Base-by-base conservation (phyloP, 2,797 vertebrate species). In the Morus bassanus region DNA sequence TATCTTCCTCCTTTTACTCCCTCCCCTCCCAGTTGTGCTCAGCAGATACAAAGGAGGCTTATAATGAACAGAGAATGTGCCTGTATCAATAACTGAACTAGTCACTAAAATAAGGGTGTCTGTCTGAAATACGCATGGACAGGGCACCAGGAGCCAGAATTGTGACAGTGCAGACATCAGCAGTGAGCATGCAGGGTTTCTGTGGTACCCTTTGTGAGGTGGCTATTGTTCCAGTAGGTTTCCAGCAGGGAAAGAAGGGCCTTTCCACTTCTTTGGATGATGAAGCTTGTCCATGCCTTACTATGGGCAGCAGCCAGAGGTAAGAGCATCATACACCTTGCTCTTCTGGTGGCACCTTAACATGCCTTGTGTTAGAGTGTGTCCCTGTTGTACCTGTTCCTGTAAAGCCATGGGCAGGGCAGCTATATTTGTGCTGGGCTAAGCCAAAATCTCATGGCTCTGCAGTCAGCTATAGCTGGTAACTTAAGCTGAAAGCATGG, bases 361-460 rank as follows among this genome's bases (percentile, higher is more conserved):
- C 7, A 6, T 18, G 7, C 37, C 33, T 88, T 41, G 21, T 37
- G 10, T 37, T 78, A 41, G 43, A 18, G 30, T 17, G 13, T 60
- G 53, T 74, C 61, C 28, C 31, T 0, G 0, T 17, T 13, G 2
- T 43, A 65, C 37, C 25, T 74, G 46, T 56, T 80, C 28, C 54
- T 89, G 31, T 59, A 76, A 88, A 94, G 37, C 43, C 33, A 4
- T 18, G 19, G 64, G 25, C 33, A 59, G 45, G 25, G 28, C 57
- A 84, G 69, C 25, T 0, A 0, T 54, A 28, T 70, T 88, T 0
- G 1, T 1, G 0, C 60, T 77, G 24, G 30, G 13, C 33, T 83
- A 43, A 85, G 56, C 35, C 67, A 65, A 35, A 73, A 76, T 70
- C 22, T 67, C 11, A 15, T 15, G 13, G 24, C 25, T 77, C 35